A percentile compares a stretch with the other conserved stretches of the same genome.
These are phyloP conservation scores for Pasiphila rectangulata DNA, from an alignment of 2,888 invertebrate genomes.

Conservation along the genomic window DNA sequence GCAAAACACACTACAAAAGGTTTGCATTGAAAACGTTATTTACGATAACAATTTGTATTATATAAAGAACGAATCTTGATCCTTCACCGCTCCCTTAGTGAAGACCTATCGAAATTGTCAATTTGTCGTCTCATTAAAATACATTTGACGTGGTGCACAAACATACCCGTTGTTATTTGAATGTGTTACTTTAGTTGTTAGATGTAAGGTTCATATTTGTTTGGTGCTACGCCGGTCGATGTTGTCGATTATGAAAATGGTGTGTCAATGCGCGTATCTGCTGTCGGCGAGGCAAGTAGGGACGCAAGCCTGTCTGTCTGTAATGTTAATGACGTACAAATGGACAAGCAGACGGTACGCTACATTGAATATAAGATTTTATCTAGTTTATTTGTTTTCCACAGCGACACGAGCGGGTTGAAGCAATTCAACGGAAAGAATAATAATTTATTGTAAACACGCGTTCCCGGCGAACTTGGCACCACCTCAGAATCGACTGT, in stretches of 20 bases:
- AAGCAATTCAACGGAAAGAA: no score
- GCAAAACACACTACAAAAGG: slow-evolving; percentile 1
- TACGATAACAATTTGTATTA: slow-evolving; percentile 17
- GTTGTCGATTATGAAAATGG: slow-evolving; percentile 64
- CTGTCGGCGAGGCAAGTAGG: slow-evolving; percentile 30
- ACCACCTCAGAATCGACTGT: no score
- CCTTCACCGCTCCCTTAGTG: slow-evolving; percentile 26
- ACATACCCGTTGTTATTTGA: slow-evolving; percentile 18
- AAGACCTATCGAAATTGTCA: slow-evolving; percentile 35
- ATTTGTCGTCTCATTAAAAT: slow-evolving; percentile 34
- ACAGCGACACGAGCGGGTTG: no score
- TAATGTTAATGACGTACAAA: slow-evolving; percentile 61
- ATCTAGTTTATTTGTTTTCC: no score
- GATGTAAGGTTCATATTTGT: slow-evolving; percentile 18
- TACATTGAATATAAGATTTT: slow-evolving; percentile 29
- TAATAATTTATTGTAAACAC: no score
- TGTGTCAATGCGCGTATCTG: slow-evolving; percentile 44
- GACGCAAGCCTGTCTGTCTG: slow-evolving; percentile 27
- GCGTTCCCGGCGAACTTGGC: no score
- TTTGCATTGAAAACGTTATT: slow-evolving; percentile 12
- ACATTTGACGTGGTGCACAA: slow-evolving; percentile 31
- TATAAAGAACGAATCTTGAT: slow-evolving; percentile 24
- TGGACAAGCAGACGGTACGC: slow-evolving; percentile 45
- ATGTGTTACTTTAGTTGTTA: slow-evolving; percentile 8
- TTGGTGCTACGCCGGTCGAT: slow-evolving; percentile 31